Conservation (phyloP, 1,140 invertebrate species). For the Cardiocondyla obscurior region DNA sequence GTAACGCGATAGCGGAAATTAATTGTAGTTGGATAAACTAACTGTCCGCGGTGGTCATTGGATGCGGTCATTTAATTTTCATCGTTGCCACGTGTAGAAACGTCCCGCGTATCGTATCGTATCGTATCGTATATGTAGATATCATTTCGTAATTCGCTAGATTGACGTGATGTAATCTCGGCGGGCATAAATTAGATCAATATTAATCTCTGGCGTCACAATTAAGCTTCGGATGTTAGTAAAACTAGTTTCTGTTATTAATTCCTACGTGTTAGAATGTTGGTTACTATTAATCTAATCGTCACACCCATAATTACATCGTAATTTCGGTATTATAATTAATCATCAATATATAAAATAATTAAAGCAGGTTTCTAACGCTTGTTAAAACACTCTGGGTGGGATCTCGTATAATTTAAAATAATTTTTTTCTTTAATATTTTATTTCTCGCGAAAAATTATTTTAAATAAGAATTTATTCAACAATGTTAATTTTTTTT, state of each 20-base stretch:
- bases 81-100: background rate
- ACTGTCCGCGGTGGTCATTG: background rate
- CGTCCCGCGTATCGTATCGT: no score
- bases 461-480: background rate
- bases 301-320: background rate
- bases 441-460: background rate
- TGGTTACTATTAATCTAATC: background rate
- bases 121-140: background rate
- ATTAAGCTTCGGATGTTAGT: background rate
- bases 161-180: constrained; percentile 20
- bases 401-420: background rate
- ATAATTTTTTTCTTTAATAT: background rate
- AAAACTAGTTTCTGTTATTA: constrained; percentile 18
- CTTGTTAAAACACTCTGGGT: background rate
- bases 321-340: background rate
- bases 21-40: constrained; percentile 19
- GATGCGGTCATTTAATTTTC: background rate
- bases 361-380: background rate
- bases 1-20: background rate
- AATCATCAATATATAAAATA: background rate
- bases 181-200: constrained; percentile 9
- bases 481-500: background rate
- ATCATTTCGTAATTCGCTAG: background rate
- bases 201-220: background rate
- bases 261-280: background rate